Evolutionary conservation across 2,113 vertebrate species (phyloP), one percentile per base, ranked within the genome.

Genomic region (Acanthochromis polyacanthus): DNA sequence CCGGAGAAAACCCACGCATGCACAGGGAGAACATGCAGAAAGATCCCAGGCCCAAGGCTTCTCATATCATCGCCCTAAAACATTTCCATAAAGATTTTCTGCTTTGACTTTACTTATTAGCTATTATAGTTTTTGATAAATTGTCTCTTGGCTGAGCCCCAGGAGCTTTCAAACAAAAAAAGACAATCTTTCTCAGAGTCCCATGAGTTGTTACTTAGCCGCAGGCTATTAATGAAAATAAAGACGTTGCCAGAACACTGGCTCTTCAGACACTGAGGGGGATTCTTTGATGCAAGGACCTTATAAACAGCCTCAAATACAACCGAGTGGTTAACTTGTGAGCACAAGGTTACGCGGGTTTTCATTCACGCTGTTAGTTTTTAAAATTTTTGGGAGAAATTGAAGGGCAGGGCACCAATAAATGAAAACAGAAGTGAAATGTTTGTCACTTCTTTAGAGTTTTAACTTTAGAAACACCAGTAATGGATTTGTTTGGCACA

Each of bases 151-250:
- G 48, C 40, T 50, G 8, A 59, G 25, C 43, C 61, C 53, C 56
- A 59, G 50, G 50, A 75, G 71, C 11, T 76, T 70, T 50, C 9
- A 53, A 16, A 20, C 32, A 32, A 28, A 59, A 71, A 75, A 53
- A 60, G 1, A 60, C 2, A 22, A 19, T 70, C 66, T 75, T 78
- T 43, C 32, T 60, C 5, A 0, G 53, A 28, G 30, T 82, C 72
- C 70, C 50, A 40, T 38, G 71, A 72, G 78, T 61, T 71, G 57
- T 67, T 81, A 46, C 50, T 71, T 80, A 72, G 53, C 80, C 67
- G 71, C 12, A 36, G 61, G 78, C 81, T 71, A 50, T 75, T 81
- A 86, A 87, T 89, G 43, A 76, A 75, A 85, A 80, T 20, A 69
- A 50, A 78, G 22, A 78, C 14, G 56, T 53, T 51, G 36, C n/a